Percentiles rank a stretch among this genome's conserved stretches.
These are phyloP conservation scores for Bilobella aurantiaca DNA, from an alignment of 1,140 invertebrate genomes.

Conservation along the genomic window DNA sequence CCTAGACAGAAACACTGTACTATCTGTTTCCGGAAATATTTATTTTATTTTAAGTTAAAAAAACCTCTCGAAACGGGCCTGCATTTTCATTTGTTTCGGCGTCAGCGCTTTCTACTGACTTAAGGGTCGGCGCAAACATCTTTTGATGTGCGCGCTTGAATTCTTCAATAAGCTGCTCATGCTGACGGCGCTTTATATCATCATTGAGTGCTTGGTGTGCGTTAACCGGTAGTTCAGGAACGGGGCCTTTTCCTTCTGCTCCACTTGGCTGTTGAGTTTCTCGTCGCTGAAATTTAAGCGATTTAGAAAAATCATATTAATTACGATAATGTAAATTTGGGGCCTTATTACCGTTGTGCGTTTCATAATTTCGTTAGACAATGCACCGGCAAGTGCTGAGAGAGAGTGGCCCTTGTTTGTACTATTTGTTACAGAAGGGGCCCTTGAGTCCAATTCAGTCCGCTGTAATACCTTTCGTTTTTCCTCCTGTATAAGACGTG, in stretches of 20 bases:
- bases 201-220: conserved; percentile 17
- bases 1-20: background rate
- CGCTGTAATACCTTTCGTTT: conserved; percentile 13
- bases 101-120: conserved; percentile 24
- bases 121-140: conserved; percentile 72
- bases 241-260: conserved; percentile 1
- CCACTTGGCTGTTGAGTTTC: background rate
- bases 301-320: background rate
- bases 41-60: background rate
- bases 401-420: background rate
- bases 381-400: conserved; percentile 45
- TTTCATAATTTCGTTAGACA: conserved; percentile 53
- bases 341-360: conserved; percentile 47
- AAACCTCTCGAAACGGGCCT: conserved; percentile 8
- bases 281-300: conserved; percentile 11
- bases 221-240: background rate
- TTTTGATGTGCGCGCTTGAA: conserved; percentile 71
- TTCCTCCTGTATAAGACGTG: conserved; percentile 23
- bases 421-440: background rate
- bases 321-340: background rate
- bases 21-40: background rate
- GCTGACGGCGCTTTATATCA: conserved; percentile 31
- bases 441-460: conserved; percentile 21
- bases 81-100: conserved; percentile 12
- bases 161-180: conserved; percentile 61